Evolutionary conservation across 2,888 invertebrate genomes (phyloP).

Genomic region (Cataglyphis livida): DNA sequence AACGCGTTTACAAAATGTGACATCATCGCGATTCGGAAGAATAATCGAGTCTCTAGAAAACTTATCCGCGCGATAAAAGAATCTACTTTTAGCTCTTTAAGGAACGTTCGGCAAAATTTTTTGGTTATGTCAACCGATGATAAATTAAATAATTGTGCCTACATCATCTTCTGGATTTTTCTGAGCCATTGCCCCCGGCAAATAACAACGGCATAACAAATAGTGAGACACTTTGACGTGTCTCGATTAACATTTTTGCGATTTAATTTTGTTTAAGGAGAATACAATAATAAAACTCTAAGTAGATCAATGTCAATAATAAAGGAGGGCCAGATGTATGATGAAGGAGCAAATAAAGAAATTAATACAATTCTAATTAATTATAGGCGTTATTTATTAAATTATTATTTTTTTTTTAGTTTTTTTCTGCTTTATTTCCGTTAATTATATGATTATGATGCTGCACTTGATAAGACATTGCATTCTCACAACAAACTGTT

Average conservation of each 20-base stretch:
- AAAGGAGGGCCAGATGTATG: no score
- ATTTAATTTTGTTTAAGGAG: no score
- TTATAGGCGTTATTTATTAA: no score
- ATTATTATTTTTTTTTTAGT: background rate
- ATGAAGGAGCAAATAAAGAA: no score
- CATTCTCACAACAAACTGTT: background rate
- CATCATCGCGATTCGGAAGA: background rate
- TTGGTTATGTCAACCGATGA: slow-evolving; percentile 72
- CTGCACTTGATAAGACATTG: background rate
- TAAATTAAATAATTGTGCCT: slow-evolving; percentile 62
- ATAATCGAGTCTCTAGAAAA: background rate
- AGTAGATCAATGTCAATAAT: no score
- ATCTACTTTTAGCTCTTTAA: background rate
- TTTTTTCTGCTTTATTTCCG: background rate
- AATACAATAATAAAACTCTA: no score
- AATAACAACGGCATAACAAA: background rate
- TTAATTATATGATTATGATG: background rate
- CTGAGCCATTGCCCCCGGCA: background rate
- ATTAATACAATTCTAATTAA: no score
- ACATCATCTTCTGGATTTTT: background rate
- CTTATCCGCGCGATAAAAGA: background rate
- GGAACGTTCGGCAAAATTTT: slow-evolving; percentile 26
- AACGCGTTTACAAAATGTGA: background rate
- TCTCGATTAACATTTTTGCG: background rate
- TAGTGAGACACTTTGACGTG: background rate